Percentiles rank a stretch among this genome's conserved stretches.
phyloP scores from a whole-genome alignment of 2,888 invertebrate species.

The Drosophila mercatorum region DNA sequence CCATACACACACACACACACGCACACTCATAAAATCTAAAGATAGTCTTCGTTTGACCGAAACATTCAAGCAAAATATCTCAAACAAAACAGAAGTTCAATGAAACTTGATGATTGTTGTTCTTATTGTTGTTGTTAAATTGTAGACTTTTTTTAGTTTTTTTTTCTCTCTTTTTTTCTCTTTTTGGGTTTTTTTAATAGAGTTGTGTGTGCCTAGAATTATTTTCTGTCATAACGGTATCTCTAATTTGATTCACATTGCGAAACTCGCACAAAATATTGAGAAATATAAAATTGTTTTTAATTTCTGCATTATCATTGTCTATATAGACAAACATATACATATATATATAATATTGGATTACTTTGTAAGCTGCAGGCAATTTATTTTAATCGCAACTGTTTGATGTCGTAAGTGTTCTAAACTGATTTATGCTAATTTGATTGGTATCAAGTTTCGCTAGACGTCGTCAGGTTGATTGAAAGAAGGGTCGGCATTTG shows the following conservation, averaged over 20 bases:
- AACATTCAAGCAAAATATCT: constrained; percentile 60
- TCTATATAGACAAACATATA: no score
- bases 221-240: constrained; percentile 20
- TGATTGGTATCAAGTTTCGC: not conserved
- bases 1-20: constrained; percentile 1
- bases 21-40: constrained; percentile 47
- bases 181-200: not conserved
- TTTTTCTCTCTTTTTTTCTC: not conserved
- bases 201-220: constrained; percentile 45
- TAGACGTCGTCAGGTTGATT: no score
- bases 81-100: constrained; percentile 59
- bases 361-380: not conserved
- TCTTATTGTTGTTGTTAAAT: constrained; percentile 15
- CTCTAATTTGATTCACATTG: constrained; percentile 5
- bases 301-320: not conserved
- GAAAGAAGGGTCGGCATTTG: not conserved
- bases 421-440: constrained; percentile 1
- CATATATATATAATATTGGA: not conserved
- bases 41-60: constrained; percentile 63
- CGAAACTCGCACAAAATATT: not conserved
- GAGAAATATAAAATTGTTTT: not conserved
- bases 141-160: constrained; percentile 11
- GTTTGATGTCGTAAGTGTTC: not conserved
- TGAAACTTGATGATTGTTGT: constrained; percentile 57
- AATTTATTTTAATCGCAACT: not conserved